phyloP scores from a whole-genome alignment of 2,113 vertebrate species.

The Petromus typicus region DNA sequence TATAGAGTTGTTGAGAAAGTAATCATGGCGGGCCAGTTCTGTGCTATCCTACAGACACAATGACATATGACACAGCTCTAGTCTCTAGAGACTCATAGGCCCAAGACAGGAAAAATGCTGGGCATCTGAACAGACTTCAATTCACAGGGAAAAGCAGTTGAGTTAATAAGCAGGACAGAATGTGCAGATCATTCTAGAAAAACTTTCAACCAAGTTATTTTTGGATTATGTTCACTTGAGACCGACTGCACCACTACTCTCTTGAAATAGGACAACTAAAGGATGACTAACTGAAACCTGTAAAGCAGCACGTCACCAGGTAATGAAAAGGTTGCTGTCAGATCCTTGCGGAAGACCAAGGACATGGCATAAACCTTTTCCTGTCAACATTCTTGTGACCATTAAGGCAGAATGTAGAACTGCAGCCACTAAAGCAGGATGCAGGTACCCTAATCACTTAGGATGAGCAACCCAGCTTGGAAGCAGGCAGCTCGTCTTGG shows the following conservation, averaged over 20 bases:
- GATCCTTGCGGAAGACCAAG: neutral
- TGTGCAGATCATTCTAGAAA: neutral
- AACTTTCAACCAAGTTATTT: neutral
- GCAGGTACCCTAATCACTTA: neutral
- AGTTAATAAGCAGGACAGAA: neutral
- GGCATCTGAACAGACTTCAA: neutral
- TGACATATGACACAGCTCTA: neutral
- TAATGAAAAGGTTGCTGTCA: neutral
- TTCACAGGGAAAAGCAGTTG: neutral
- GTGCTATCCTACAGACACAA: neutral
- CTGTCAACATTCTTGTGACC: neutral
- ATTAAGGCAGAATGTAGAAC: neutral
- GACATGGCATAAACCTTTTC: neutral
- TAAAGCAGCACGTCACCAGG: neutral
- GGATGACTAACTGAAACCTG: neutral
- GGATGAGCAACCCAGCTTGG: neutral
- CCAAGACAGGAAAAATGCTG: neutral
- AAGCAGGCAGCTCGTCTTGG: neutral
- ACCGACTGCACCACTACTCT: neutral
- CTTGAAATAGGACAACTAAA: neutral
- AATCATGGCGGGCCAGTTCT: neutral
- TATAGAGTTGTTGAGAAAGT: neutral
- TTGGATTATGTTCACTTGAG: neutral
- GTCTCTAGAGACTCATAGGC: neutral
- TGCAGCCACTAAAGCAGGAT: neutral